These are phyloP conservation scores for Pituophis catenifer DNA, from an alignment of 2,113 vertebrate genomes.

Conservation along the genomic window DNA sequence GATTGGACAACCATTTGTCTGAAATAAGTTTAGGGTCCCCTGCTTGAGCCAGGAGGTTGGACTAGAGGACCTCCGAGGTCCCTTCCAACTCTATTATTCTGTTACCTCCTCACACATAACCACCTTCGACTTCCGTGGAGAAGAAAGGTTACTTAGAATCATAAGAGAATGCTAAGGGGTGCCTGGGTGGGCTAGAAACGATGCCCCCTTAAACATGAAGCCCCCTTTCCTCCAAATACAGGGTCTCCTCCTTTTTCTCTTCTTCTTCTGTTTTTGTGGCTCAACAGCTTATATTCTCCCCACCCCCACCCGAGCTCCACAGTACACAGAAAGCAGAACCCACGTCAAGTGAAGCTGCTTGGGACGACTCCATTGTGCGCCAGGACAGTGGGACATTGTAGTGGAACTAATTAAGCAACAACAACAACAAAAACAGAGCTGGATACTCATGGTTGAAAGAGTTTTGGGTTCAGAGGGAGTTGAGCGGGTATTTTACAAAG, in stretches of 20 bases:
- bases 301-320: too few relatives aligned
- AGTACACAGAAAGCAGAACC: background rate
- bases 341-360: background rate
- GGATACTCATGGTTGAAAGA: conserved; percentile 3
- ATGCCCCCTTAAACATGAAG: too few relatives aligned
- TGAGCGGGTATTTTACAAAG: conserved; percentile 11
- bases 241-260: background rate
- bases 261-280: background rate
- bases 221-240: too few relatives aligned
- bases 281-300: background rate
- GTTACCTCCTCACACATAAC: too few relatives aligned
- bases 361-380: conserved; percentile 11
- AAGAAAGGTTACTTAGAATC: background rate
- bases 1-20: too few relatives aligned
- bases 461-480: background rate
- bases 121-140: background rate
- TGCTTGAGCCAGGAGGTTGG: too few relatives aligned
- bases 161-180: background rate
- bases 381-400: conserved; percentile 7
- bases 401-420: background rate
- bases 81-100: too few relatives aligned
- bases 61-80: too few relatives aligned
- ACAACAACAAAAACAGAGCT: background rate
- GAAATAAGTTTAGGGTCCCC: too few relatives aligned
- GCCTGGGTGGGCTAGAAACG: too few relatives aligned